Evolutionary conservation across 37 sponge, comb jelly and placozoan genomes (phyloP), one percentile per base, ranked within the genome.

Genomic region (Agelas oroides): DNA sequence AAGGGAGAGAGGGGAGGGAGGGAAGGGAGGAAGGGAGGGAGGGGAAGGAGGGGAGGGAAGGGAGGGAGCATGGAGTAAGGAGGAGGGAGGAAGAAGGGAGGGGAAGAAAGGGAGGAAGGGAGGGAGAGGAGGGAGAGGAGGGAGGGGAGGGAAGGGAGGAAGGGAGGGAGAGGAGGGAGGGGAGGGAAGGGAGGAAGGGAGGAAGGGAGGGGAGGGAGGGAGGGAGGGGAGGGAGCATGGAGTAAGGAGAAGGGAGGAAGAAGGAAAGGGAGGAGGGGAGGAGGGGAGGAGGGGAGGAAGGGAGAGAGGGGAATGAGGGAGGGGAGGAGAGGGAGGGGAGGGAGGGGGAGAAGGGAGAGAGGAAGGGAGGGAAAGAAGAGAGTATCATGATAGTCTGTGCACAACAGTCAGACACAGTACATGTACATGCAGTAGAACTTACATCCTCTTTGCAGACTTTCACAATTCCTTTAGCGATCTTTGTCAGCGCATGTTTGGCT

Each of bases 381-480:
- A 8, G 46, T 46, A 46, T 46, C 8, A 8, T 46, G 46, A 46
- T 8, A 46, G 46, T 12, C n/a, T n/a, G 46, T 12, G 46, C 46
- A 3, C 3, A 46, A 46, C 46, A 46, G 46, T 3, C 46, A 46
- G 6, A 46, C 6, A 46, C 3, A 46, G 46, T 46, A 46, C 46
- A 46, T 46, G 46, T 46, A 46, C 8, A 46, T 46, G 46, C 46
- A 46, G 46, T 46, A 58, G 1, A 21, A 79, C 92, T 93, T 66
- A 96, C 95, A 79, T 96, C 97, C 65, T 88, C 87, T n/a, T 88
- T 86, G 65, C 94, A 93, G 55, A 86, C 82, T 76, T 89, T 86
- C 5, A 96, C 81, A 46, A 96, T 94, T 36, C 78, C 84, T 75
- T 91, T 96, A 28, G 97, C 97, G 58, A 94, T 88, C 77, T 93